A percentile compares a stretch with the other conserved stretches of the same genome.
Evolutionary conservation across 2,888 invertebrate species (phyloP).

Genomic region (Coelinius sp.): DNA sequence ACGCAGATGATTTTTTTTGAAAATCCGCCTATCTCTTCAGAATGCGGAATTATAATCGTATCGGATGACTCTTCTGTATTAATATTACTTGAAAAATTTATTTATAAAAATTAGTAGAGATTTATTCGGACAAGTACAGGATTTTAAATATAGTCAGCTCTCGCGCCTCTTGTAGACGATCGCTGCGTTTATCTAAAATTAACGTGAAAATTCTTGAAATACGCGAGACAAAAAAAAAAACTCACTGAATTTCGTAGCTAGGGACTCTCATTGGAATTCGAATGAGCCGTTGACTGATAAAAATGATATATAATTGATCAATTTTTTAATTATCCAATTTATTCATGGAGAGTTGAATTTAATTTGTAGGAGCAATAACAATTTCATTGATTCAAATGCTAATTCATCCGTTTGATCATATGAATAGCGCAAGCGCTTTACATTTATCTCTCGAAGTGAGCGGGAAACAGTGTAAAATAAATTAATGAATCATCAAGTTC

Average conservation of each 20-base stretch:
- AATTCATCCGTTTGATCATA: slow-evolving; percentile 3
- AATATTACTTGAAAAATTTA: slow-evolving; percentile 5
- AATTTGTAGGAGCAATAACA: neutral
- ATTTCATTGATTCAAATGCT: slow-evolving; percentile 10
- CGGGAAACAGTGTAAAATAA: slow-evolving; percentile 23
- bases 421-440: slow-evolving; percentile 20
- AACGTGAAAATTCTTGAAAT: slow-evolving; percentile 20
- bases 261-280: neutral
- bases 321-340: neutral
- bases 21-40: neutral
- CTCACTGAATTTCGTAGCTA: neutral
- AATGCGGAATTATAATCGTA: neutral
- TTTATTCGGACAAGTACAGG: slow-evolving; percentile 4
- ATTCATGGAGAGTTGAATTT: neutral
- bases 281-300: neutral
- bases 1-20: neutral
- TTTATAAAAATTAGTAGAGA: neutral
- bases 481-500: neutral
- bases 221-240: slow-evolving; percentile 21
- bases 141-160: slow-evolving; percentile 1
- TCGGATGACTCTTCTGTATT: neutral
- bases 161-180: neutral
- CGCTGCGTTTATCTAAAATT: slow-evolving; percentile 24
- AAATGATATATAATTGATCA: neutral
- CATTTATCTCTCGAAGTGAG: slow-evolving; percentile 26